Evolutionary conservation across 2,888 invertebrate genomes (phyloP).

Genomic region (Philaethria dido): DNA sequence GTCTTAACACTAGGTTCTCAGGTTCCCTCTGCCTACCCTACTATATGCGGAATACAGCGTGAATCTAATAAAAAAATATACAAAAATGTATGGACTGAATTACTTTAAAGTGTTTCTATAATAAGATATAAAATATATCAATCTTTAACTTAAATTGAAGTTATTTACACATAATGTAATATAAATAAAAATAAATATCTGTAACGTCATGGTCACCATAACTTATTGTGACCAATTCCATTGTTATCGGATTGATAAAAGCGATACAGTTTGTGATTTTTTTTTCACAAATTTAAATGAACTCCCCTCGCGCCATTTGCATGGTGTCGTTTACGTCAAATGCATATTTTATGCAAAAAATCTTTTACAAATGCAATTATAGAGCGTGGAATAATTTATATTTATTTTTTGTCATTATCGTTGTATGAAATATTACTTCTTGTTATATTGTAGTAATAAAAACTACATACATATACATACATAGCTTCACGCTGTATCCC

Average conservation of each 20-base stretch:
- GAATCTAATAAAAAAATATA: too few relatives aligned
- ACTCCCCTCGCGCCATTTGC: constrained; percentile 73
- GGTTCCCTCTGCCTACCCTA: too few relatives aligned
- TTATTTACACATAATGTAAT: too few relatives aligned
- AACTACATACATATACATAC: too few relatives aligned
- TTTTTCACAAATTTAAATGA: constrained; percentile 80
- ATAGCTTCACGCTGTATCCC: too few relatives aligned
- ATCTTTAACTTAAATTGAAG: too few relatives aligned
- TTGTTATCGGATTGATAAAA: constrained; percentile 74
- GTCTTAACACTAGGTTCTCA: too few relatives aligned
- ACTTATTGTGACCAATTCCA: constrained; percentile 64
- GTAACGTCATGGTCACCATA: constrained; percentile 56
- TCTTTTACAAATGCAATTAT: constrained; percentile 21
- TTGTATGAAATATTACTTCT: not conserved
- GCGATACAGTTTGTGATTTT: constrained; percentile 75
- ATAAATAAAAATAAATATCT: too few relatives aligned
- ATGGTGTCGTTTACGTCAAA: constrained; percentile 59
- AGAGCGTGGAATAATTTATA: constrained; percentile 17
- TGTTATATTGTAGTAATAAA: not conserved
- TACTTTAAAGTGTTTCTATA: too few relatives aligned
- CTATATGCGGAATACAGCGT: too few relatives aligned
- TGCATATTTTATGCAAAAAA: constrained; percentile 53
- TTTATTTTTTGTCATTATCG: constrained; percentile 1
- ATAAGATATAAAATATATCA: too few relatives aligned
- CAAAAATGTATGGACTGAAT: too few relatives aligned